These are phyloP conservation scores for Numenius phaeopus DNA, from an alignment of 2,797 vertebrate species.

Conservation along the genomic window DNA sequence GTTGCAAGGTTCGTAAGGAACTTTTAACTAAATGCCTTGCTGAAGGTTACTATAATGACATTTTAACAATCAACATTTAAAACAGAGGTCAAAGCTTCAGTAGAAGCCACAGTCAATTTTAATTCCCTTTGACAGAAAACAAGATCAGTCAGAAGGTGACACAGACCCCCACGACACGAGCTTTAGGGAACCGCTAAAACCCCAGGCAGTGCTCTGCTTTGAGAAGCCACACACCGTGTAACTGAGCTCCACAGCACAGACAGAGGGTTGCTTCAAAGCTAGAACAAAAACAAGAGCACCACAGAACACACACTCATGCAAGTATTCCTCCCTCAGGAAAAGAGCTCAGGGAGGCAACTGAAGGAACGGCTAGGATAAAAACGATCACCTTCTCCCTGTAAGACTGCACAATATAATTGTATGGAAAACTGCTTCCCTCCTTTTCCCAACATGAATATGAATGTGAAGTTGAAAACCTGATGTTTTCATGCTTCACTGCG, in stretches of 20 bases:
- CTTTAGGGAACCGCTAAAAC: not conserved
- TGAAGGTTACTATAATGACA: not conserved
- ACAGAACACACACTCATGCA: not conserved
- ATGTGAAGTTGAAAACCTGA: not conserved
- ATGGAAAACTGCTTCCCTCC: not conserved
- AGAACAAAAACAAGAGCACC: not conserved
- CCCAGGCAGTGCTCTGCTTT: not conserved
- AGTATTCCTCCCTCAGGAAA: not conserved
- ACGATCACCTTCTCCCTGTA: not conserved
- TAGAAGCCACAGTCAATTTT: not conserved
- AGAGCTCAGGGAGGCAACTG: not conserved
- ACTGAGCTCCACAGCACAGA: not conserved
- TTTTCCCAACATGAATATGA: not conserved
- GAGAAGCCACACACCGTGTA: not conserved
- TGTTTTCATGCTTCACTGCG: not conserved
- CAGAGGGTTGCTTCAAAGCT: not conserved
- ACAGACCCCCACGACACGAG: fast-evolving
- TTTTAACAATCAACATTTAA: not conserved
- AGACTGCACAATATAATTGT: not conserved
- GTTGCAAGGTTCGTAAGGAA: not conserved
- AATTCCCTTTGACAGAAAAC: not conserved
- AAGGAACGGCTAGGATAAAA: not conserved
- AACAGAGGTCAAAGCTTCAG: not conserved
- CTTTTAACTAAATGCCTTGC: not conserved
- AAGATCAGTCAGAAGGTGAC: not conserved